A percentile compares a stretch with the other conserved stretches of the same genome.
These are phyloP conservation scores for Vulpes vulpes DNA, from an alignment of 2,113 vertebrate genomes.

Conservation along the genomic window DNA sequence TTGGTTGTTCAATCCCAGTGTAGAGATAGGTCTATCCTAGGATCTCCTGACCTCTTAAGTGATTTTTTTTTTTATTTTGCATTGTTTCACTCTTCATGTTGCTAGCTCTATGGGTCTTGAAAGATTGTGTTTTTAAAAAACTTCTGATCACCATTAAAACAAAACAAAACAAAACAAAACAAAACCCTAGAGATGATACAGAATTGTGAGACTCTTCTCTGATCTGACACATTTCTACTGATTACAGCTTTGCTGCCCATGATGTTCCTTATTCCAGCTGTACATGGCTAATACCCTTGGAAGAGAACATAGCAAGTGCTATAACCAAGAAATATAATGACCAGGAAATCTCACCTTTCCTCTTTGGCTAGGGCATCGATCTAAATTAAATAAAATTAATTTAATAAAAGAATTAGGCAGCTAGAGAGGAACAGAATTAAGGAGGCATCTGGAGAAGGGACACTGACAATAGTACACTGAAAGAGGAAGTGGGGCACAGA, in stretches of 20 bases:
- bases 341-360: not conserved
- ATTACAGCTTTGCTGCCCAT: not conserved
- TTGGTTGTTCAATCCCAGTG: not conserved
- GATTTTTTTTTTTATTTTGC: not conserved
- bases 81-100: not conserved
- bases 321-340: not conserved
- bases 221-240: not conserved
- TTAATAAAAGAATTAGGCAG: not conserved
- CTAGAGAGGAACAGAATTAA: not conserved
- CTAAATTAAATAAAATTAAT: not conserved
- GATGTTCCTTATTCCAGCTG: not conserved
- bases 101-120: not conserved
- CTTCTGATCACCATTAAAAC: not conserved
- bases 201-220: not conserved
- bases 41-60: not conserved
- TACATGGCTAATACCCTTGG: not conserved
- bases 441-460: not conserved
- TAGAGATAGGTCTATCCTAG: not conserved
- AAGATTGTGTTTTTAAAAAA: not conserved
- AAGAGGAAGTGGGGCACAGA: not conserved
- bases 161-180: too few relatives aligned
- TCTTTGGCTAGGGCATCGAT: not conserved
- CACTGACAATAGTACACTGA: not conserved
- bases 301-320: not conserved
- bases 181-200: not conserved